A percentile compares a stretch with the other conserved stretches of the same genome.
These are phyloP conservation scores for Cerceris rybyensis DNA, from an alignment of 2,888 invertebrate genomes.

Conservation along the genomic window DNA sequence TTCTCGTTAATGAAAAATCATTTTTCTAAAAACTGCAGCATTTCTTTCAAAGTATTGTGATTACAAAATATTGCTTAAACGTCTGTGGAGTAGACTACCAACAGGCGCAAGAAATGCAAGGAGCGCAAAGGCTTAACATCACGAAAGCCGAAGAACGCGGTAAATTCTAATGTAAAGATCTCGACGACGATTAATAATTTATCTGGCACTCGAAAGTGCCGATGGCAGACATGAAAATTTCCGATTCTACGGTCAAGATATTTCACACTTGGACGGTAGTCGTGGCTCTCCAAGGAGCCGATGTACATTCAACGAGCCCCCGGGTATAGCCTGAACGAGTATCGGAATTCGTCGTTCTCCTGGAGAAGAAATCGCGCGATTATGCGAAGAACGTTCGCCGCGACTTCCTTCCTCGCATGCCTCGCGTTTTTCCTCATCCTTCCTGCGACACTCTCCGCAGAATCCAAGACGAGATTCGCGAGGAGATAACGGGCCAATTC, in stretches of 20 bases:
- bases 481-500: slow-evolving; percentile 48
- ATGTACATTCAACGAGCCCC: slow-evolving; percentile 36
- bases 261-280: slow-evolving; percentile 38
- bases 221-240: slow-evolving; percentile 4
- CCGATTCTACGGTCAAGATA: slow-evolving; percentile 25
- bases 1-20: too few relatives aligned
- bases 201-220: not conserved
- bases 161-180: not conserved
- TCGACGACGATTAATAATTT: not conserved
- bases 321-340: slow-evolving; percentile 46
- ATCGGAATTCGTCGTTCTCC: slow-evolving; percentile 60
- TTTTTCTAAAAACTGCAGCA: too few relatives aligned
- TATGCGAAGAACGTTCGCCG: slow-evolving; percentile 59
- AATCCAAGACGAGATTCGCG: slow-evolving; percentile 55
- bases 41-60: too few relatives aligned
- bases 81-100: too few relatives aligned
- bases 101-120: too few relatives aligned
- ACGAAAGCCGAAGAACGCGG: too few relatives aligned
- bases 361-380: slow-evolving; percentile 61
- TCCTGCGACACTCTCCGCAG: slow-evolving; percentile 39
- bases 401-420: slow-evolving; percentile 60
- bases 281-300: slow-evolving; percentile 25
- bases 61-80: too few relatives aligned
- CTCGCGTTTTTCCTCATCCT: slow-evolving; percentile 54
- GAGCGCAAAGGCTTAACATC: too few relatives aligned